Evolutionary conservation across 2,888 invertebrate species (phyloP), one percentile per base, ranked within the genome.

Genomic region (Lepidochitona cinerea): DNA sequence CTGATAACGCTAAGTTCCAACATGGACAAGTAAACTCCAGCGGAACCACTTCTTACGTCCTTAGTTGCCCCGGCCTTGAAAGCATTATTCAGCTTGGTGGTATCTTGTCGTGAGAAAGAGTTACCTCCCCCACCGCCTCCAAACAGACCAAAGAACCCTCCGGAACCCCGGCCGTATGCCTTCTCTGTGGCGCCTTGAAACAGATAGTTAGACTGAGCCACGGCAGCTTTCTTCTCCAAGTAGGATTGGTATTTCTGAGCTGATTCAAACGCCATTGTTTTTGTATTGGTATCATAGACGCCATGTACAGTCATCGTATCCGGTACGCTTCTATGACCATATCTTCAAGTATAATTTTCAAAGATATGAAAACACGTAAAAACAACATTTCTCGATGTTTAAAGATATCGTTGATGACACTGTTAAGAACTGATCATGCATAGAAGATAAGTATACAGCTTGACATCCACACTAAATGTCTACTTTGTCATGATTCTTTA

Each of bases 291-390:
- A 35, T 75, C 75, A 23, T 73, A 75, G 53, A 75, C 68, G 35
- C 73, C 75, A n/a, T 67, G 66, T 14, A 75, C 70, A n/a, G 72
- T 70, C 64, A 75, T 75, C 6, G 68, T 68, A 68, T 75, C 75
- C 9, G 75, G 75, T 5, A 75, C 70, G 26, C 52, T 49, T 12
- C 65, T 35, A 35, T 53, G 36, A 9, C 64, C 70, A 37, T 67
- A 75, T 14, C 73, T 73, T 65, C 14, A 14, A 49, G n/a, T n/a
- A n/a, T n/a, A n/a, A n/a, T n/a, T n/a, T n/a, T n/a, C n/a, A n/a
- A n/a, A n/a, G n/a, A n/a, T n/a, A n/a, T n/a, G n/a, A n/a, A n/a
- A n/a, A n/a, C n/a, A n/a, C n/a, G n/a, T n/a, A n/a, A n/a, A n/a
- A n/a, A n/a, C n/a, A n/a, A n/a, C n/a, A n/a, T n/a, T n/a, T n/a